Conservation (phyloP, 2,113 vertebrate species). For the Scartelaos histophorus region DNA sequence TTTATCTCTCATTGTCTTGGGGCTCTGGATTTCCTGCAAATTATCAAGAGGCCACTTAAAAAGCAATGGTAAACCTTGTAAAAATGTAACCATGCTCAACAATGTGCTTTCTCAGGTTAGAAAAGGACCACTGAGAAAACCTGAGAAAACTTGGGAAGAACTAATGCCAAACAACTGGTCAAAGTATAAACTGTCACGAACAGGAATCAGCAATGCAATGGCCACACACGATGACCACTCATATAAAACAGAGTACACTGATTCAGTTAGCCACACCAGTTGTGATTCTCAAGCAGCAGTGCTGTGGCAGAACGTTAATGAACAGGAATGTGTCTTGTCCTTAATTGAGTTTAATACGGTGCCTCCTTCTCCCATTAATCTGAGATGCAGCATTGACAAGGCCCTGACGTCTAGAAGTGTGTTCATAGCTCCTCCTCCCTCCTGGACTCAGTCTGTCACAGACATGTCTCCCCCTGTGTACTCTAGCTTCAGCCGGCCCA, state of each 20-base stretch:
- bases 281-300: conserved; percentile 48
- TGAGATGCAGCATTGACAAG: conserved; percentile 85
- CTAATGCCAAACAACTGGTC: conserved; percentile 85
- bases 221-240: conserved; percentile 68
- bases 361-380: conserved; percentile 86
- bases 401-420: conserved; percentile 79
- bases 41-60: conserved; percentile 34
- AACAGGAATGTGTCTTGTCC: conserved; percentile 79
- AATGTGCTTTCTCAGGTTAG: conserved; percentile 75
- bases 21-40: conserved; percentile 72
- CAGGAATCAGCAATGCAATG: conserved; percentile 76
- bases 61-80: conserved; percentile 16
- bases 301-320: conserved; percentile 63
- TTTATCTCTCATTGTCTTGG: conserved; percentile 76
- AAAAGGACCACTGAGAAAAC: conserved; percentile 59
- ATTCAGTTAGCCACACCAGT: conserved; percentile 35
- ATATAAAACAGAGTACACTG: conserved; percentile 40
- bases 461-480: conserved; percentile 28
- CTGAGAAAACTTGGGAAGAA: conserved; percentile 58
- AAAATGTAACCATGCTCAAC: conserved; percentile 66
- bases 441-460: conserved; percentile 48
- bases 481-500: conserved; percentile 52
- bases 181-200: conserved; percentile 37
- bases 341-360: conserved; percentile 83
- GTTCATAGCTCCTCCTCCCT: conserved; percentile 77